These are phyloP conservation scores for Sarcophilus harrisii DNA, from an alignment of 2,797 vertebrate genomes.

Conservation along the genomic window DNA sequence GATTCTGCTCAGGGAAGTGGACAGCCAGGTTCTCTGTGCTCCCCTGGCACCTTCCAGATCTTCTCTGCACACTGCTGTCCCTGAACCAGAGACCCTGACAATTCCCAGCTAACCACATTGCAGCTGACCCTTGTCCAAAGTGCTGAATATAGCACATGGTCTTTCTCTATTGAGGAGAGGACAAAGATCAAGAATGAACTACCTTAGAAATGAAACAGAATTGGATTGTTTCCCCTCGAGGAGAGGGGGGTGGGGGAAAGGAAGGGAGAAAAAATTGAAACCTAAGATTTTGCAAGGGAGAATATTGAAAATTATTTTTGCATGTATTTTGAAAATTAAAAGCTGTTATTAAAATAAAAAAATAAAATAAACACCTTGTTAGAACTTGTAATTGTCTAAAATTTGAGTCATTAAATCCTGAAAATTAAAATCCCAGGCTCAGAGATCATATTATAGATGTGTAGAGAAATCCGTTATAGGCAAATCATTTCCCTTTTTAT, in stretches of 20 bases:
- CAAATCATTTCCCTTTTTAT: not conserved
- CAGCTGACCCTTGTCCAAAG: not conserved
- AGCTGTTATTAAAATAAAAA: no score
- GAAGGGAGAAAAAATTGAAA: no score
- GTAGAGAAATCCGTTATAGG: not conserved
- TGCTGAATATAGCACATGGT: not conserved
- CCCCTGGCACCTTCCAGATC: not conserved
- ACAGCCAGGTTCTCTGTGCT: not conserved
- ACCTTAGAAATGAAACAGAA: not conserved
- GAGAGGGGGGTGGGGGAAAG: no score
- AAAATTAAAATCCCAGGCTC: slow-evolving; percentile 21
- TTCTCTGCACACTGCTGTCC: not conserved
- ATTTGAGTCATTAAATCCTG: not conserved
- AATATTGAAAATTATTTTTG: no score
- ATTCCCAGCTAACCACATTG: not conserved
- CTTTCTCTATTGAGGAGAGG: not conserved
- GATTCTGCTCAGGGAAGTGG: not conserved
- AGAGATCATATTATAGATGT: not conserved
- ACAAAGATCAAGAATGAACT: not conserved
- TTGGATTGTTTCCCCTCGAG: no score
- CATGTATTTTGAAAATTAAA: no score
- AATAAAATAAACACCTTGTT: not conserved
- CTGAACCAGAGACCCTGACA: not conserved
- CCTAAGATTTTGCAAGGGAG: no score
- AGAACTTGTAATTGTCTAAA: not conserved